phyloP scores from a whole-genome alignment of 2,797 vertebrate genomes.

The Benthosema pterotum region DNA sequence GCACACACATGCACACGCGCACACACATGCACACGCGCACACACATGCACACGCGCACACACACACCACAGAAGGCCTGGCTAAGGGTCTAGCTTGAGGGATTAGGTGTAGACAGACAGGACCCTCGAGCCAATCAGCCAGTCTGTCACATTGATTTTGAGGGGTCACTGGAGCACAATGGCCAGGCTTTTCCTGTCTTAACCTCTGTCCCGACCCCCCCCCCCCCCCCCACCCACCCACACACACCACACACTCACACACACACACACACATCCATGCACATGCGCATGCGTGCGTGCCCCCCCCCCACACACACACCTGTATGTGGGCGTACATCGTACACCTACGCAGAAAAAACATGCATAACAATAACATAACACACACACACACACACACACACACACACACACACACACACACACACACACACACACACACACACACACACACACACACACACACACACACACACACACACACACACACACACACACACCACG shows the following conservation, averaged over 20 bases:
- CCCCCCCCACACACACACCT: conserved; percentile 16
- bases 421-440: background rate
- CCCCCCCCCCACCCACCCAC: conserved; percentile 43
- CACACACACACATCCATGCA: background rate
- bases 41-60: conserved; percentile 44
- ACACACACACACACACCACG: background rate
- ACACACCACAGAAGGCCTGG: conserved; percentile 44
- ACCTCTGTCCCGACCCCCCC: conserved; percentile 61
- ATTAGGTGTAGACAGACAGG: conserved; percentile 85
- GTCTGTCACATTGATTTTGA: conserved; percentile 84
- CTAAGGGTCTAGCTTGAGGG: conserved; percentile 80
- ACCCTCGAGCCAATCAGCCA: conserved; percentile 82
- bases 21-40: conserved; percentile 25
- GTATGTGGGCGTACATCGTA: too few species aligned
- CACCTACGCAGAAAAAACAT: too few species aligned
- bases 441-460: conserved; percentile 11
- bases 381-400: conserved; percentile 2
- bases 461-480: background rate
- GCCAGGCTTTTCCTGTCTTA: conserved; percentile 83
- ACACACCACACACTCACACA: conserved; percentile 49
- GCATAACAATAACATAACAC: too few species aligned
- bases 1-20: conserved; percentile 10
- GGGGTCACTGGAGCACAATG: conserved; percentile 81
- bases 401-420: conserved; percentile 20
- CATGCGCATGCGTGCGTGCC: background rate